Evolutionary conservation across 2,797 vertebrate genomes (phyloP), one percentile per base, ranked within the genome.

Genomic region (Erpetoichthys calabaricus): DNA sequence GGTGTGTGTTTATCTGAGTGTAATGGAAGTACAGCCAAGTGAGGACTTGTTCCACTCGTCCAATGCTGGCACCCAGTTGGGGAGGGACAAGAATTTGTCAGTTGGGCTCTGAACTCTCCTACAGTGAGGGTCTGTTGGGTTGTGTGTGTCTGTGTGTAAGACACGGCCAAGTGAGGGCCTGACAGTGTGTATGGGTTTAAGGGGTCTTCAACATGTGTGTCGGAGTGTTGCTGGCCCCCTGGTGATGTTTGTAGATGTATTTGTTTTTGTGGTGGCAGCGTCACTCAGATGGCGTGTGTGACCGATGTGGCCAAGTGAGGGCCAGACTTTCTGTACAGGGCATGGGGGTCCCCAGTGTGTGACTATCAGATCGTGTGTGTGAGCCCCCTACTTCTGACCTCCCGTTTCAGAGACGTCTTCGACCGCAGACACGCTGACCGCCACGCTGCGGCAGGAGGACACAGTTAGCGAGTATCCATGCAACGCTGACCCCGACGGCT

Each of bases 371-470:
- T 25, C 25, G 25, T 25, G 25, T 25, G 25, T 25, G 25, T 25
- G 25, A 25, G 25, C 25, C 25, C 25, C 25, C 25, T 25, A 25
- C 25, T 25, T 25, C 25, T 25, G 25, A 25, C 25, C 25, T 25
- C 25, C 25, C 25, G 2, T 59, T 52, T 1, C 72, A 98, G 95
- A 95, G 66, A 80, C 83, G n/a, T 91, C 86, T 60, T 89, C 95
- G 58, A 74, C 90, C 8, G 85, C 81, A 9, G 88, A 92, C 76
- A 94, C 89, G 0, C 68, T 85, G 49, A 88, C 86, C 49, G 89
- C 94, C 46, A 93, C 94, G 0, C 41, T 85, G 62, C 86, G 83
- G 63, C 80, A 73, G 0, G 80, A 88, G 68, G 88, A 90, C 61
- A 86, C 84, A 45, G 91, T 89, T 8, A 92, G 83, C 59, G 83